Evolutionary conservation across 1,140 invertebrate genomes (phyloP), one percentile per base, ranked within the genome.

Genomic region (Tribolium madens): DNA sequence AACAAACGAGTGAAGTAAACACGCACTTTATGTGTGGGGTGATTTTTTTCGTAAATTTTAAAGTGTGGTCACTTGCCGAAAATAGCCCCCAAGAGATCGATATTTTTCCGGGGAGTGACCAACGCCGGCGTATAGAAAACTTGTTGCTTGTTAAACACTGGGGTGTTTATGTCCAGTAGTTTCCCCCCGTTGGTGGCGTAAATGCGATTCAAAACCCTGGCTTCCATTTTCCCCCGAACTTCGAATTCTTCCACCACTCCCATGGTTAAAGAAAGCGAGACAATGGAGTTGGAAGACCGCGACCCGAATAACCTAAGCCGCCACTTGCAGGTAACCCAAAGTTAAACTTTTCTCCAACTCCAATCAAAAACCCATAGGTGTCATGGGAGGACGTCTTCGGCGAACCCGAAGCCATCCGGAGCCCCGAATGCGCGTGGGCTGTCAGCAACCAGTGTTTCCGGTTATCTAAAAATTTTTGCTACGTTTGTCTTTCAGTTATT

Each of bases 311-410:
- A 86, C 77, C 83, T 93, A 36, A 93, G 92, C 82, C 88, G 89
- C 75, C 91, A 93, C 85, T 84, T 93, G 31, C 91, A 93, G 89
- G 92, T 93, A 84, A 81, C 76, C 76, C n/a, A 6, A n/a, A n/a
- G n/a, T n/a, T n/a, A 12, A 42, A 42, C 68, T 47, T 47, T n/a
- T 60, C n/a, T 26, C 12, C 15, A 9, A 33, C 12, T 13, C 12
- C n/a, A 33, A 21, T n/a, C n/a, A 13, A 4, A 21, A 60, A 33
- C 26, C 3, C 0, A 79, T 76, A 94, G 92, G 89, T 93, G 76
- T 87, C 90, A 78, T 95, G 93, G 91, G 91, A 93, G 77, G 93
- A 95, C 80, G 89, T 94, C 47, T 89, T 95, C 26, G 94, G 92
- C 0, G 94, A 95, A 85, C 93, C 93, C 3, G 91, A 93, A 72